phyloP scores from a whole-genome alignment of 2,888 invertebrate species.

The Lasioglossum pauxillum region DNA sequence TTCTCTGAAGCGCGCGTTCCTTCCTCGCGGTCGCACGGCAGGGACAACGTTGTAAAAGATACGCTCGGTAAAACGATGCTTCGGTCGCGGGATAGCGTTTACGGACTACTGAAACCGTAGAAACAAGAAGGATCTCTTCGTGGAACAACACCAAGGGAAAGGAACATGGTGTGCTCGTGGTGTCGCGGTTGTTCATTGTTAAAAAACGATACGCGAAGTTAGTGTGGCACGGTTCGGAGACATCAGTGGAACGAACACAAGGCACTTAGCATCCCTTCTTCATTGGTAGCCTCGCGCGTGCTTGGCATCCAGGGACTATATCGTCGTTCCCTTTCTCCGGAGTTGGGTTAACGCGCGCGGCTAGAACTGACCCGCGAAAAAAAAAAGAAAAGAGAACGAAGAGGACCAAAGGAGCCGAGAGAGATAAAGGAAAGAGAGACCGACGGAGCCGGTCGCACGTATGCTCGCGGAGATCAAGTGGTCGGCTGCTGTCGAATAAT shows the following conservation, averaged over 20 bases:
- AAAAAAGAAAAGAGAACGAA: background rate
- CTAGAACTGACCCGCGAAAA: conserved; percentile 22
- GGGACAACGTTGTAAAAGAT: background rate
- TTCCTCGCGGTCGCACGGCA: conserved; percentile 8
- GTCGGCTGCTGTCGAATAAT: conserved; percentile 43
- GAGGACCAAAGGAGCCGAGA: background rate
- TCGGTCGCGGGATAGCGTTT: conserved; percentile 5
- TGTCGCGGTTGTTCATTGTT: conserved; percentile 25
- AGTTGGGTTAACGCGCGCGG: conserved; percentile 22
- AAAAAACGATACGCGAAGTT: conserved; percentile 14
- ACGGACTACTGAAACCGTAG: background rate
- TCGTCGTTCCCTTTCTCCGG: conserved; percentile 44
- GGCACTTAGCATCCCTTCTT: conserved; percentile 33
- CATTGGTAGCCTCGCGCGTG: conserved; percentile 33
- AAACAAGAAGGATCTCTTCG: background rate
- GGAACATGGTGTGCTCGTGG: conserved; percentile 33
- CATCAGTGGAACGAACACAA: background rate
- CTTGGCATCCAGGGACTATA: conserved; percentile 17
- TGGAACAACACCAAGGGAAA: conserved; percentile 6
- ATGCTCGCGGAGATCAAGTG: conserved; percentile 45
- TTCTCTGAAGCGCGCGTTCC: conserved; percentile 48
- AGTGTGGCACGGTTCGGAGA: conserved; percentile 35
- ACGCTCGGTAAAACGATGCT: conserved; percentile 7
- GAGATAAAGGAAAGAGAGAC: conserved; percentile 3
- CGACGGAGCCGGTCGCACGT: conserved; percentile 20